phyloP scores from a whole-genome alignment of 1,140 invertebrate genomes.

The Aradophagus sp. region DNA sequence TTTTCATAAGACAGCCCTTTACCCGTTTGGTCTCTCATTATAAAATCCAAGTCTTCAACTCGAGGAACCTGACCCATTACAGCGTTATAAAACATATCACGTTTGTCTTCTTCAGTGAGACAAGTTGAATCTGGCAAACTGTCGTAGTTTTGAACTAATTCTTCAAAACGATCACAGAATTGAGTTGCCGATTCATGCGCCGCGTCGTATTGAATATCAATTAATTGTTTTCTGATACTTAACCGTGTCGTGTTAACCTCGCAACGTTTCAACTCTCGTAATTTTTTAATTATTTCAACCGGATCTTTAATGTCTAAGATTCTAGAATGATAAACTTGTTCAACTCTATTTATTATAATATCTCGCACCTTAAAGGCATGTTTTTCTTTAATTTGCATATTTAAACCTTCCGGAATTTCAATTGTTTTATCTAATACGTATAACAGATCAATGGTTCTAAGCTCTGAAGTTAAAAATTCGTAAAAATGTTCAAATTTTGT shows the following conservation, averaged over 20 bases:
- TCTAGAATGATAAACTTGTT: constrained; percentile 1
- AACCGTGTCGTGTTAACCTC: neutral
- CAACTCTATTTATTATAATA: constrained; percentile 1
- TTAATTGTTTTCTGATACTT: constrained; percentile 3
- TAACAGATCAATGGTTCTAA: neutral
- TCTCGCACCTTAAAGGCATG: neutral
- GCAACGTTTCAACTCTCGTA: neutral
- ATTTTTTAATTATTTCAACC: neutral
- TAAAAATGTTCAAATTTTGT: constrained; percentile 3
- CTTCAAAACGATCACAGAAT: constrained; percentile 20
- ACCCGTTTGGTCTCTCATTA: constrained; percentile 11
- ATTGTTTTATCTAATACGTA: constrained; percentile 1
- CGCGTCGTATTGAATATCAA: constrained; percentile 11
- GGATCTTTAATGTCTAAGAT: neutral
- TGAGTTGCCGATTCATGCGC: constrained; percentile 10
- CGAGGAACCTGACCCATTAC: constrained; percentile 2
- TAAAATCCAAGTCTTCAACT: constrained; percentile 14
- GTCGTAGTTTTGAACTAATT: constrained; percentile 10
- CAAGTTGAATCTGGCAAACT: constrained; percentile 10
- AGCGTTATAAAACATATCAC: constrained; percentile 14
- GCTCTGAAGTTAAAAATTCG: constrained; percentile 1
- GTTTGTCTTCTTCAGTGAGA: constrained; percentile 15
- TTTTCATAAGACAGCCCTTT: constrained; percentile 14
- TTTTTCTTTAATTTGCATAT: neutral
- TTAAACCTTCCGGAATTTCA: neutral